Evolutionary conservation across 2,113 vertebrate species (phyloP), one percentile per base, ranked within the genome.

Genomic region (Mionectes macconnelli): DNA sequence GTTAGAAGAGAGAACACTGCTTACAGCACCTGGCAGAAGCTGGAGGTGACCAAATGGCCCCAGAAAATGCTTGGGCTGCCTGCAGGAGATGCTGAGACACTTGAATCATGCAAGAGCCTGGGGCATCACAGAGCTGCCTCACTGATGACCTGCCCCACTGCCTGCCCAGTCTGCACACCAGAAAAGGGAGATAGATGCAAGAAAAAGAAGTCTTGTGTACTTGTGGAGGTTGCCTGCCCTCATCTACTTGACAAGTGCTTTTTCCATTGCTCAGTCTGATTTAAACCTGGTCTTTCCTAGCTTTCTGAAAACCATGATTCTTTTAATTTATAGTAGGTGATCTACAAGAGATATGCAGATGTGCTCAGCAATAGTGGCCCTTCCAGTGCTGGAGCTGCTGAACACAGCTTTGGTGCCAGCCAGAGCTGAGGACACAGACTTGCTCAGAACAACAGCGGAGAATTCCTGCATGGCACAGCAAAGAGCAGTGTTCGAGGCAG

Each of bases 361-460:
- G 5, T 55, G 14, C 45, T 66, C 6, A 40, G 47, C 19, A 63
- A 19, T 2, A 37, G 33, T 35, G 15, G 3, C 13, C 1, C 7
- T 50, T 63, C 42, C 56, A 42, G 20, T 64, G 31, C 35, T 72
- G 44, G 27, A 49, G 19, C 53, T 76, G 45, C 44, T 8, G 2
- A 33, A 16, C 22, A 49, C 14, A 62, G 40, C 11, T 24, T 62
- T 53, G 28, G 13, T 57, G 22, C 39, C 35, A 92, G 47, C 4
- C 39, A 37, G 42, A 24, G 16, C 35, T n/a, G 37, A 67, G 42
- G 47, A 62, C 23, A 35, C 0, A 7, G 16, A 4, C 57, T 44
- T 67, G 27, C 19, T 64, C 44, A 17, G 44, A 53, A 33, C 9
- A 15, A 0, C 0, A 0, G 5, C 8, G 12, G 22, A 83, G 27